Evolutionary conservation across 2,797 vertebrate species (phyloP).

Genomic region (Takifugu rubripes): DNA sequence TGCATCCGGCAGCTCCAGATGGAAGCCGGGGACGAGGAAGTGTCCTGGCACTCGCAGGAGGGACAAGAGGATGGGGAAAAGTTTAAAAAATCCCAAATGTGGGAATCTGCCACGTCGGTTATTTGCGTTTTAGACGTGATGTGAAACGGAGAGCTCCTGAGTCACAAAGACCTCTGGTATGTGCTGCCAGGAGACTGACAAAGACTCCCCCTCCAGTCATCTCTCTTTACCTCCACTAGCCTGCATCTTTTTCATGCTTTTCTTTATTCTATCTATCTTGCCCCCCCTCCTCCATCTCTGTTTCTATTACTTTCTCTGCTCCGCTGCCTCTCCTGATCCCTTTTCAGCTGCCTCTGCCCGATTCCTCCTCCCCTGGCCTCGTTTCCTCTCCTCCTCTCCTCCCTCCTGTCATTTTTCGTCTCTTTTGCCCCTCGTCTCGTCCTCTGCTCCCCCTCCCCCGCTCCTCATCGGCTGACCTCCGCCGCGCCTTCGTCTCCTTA

Average conservation of each 20-base stretch:
- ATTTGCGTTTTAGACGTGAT: constrained; percentile 23
- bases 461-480: constrained; percentile 30
- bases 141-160: constrained; percentile 40
- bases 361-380: constrained; percentile 36
- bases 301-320: background rate
- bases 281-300: constrained; percentile 16
- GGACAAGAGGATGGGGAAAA: no score
- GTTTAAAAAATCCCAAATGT: background rate
- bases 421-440: constrained; percentile 21
- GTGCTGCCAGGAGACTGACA: constrained; percentile 51
- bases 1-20: constrained; percentile 64
- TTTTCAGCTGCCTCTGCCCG: background rate
- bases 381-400: constrained; percentile 39
- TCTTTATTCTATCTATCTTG: constrained; percentile 31
- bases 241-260: constrained; percentile 49
- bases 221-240: constrained; percentile 46
- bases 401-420: constrained; percentile 38
- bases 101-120: no score
- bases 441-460: constrained; percentile 32
- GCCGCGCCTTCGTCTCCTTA: constrained; percentile 25
- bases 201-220: constrained; percentile 60
- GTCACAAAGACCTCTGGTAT: constrained; percentile 47
- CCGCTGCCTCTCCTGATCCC: constrained; percentile 20
- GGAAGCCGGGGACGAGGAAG: constrained; percentile 65
- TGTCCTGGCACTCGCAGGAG: constrained; percentile 13